Evolutionary conservation across 2,797 vertebrate genomes (phyloP).

Genomic region (Dendrocincla fuliginosa): DNA sequence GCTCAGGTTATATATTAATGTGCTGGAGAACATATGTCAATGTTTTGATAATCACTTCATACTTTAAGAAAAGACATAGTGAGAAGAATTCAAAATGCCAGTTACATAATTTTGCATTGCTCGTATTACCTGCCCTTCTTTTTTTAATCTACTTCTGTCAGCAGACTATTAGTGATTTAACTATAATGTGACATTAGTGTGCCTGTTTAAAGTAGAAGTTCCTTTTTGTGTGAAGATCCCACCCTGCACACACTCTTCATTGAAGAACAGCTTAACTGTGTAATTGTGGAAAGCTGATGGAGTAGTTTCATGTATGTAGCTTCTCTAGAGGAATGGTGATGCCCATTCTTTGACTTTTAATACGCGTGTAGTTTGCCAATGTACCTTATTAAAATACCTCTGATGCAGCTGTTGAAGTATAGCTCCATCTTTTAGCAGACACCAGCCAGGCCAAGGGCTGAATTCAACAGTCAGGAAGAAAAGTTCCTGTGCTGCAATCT

Average conservation of each 20-base stretch:
- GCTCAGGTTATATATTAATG: background rate
- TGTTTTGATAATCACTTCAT: background rate
- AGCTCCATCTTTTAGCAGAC: rapidly evolving
- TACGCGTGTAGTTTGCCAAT: rapidly evolving
- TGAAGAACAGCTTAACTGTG: background rate
- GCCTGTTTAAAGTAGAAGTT: background rate
- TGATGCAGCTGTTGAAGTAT: background rate
- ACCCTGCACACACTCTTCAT: rapidly evolving
- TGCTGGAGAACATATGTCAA: background rate
- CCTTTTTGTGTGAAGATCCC: background rate
- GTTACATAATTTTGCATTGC: background rate
- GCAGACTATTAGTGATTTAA: background rate
- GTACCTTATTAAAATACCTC: background rate
- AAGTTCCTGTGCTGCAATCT: background rate
- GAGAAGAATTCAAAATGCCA: background rate
- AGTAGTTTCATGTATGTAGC: background rate
- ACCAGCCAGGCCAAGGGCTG: background rate
- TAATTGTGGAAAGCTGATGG: background rate
- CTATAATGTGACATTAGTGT: background rate
- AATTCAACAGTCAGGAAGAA: background rate
- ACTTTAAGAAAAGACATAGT: background rate
- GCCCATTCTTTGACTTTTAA: background rate
- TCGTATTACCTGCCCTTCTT: background rate
- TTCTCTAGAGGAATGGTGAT: background rate
- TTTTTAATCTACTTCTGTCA: background rate